Evolutionary conservation across 2,113 vertebrate species (phyloP), one percentile per base, ranked within the genome.

Genomic region (Progne subis): DNA sequence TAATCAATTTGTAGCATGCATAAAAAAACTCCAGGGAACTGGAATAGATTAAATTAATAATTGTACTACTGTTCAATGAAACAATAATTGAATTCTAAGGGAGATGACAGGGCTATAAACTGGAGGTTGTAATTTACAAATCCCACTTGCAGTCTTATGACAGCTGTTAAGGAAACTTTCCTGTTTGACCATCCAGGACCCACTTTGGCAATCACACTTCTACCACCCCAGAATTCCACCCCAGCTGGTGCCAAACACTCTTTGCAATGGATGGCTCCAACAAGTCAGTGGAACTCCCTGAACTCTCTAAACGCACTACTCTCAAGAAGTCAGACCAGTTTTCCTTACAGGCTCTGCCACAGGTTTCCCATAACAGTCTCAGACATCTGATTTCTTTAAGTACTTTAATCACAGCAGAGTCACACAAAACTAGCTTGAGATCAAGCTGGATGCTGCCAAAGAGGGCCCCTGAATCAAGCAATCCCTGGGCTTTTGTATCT

Each of bases 1-100:
- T 71, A 75, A 96, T 88, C 83, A 71, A 64, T 90, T 85, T 60
- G n/a, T 25, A 71, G 39, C 39, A 67, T 24, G 41, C 60, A 60
- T 80, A 88, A 74, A 83, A 77, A 77, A 89, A 78, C 70, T 82
- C 52, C 1, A 1, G 70, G n/a, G 75, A 88, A 50, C 44, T 37
- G 8, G 63, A 80, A 91, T 15, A 68, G 23, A 53, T 81, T 92
- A 88, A 80, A 80, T 59, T 31, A 83, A n/a, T 60, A 55, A 81
- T 77, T 86, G 59, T 74, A 76, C 39, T 77, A 14, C 49, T 90
- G 59, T 74, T 93, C 59, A 90, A 21, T 44, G 14, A 81, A 78
- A n/a, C 50, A 52, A 16, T 8, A 37, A 34, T 61, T 14, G 19
- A 52, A 3, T 70, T 77, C 39, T 60, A 53, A 32, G 8, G 14